Conservation (phyloP, 2,888 invertebrate species). For the Thysanoteuthis rhombus region DNA sequence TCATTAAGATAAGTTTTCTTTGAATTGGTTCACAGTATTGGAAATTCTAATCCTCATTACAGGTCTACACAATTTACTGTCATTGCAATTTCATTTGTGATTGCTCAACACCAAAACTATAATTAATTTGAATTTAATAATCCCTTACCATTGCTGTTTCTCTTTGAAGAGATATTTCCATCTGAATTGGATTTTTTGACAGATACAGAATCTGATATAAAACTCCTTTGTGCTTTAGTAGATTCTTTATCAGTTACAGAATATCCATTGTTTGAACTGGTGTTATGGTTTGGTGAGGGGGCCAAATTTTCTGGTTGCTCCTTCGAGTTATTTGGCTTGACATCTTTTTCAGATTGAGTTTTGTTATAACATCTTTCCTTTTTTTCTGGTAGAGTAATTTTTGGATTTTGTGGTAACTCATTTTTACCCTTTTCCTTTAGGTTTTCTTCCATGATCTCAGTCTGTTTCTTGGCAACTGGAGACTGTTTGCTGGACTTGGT, state of each 20-base stretch:
- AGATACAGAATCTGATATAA: not conserved
- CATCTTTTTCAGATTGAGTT: not conserved
- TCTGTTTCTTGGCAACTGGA: not conserved
- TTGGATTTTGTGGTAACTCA: not conserved
- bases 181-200: not conserved
- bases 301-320: not conserved
- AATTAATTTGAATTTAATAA: not conserved
- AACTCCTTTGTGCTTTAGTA: not conserved
- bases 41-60: not conserved
- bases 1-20: too few species aligned
- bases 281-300: not conserved
- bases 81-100: not conserved
- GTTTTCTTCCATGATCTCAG: not conserved
- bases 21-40: too few species aligned
- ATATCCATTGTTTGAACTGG: not conserved
- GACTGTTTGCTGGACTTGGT: not conserved
- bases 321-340: not conserved
- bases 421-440: not conserved
- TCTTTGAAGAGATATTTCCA: not conserved
- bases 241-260: not conserved
- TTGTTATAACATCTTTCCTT: not conserved
- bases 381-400: not conserved
- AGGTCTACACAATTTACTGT: not conserved
- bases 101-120: not conserved
- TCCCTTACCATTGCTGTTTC: not conserved